phyloP scores from a whole-genome alignment of 2,888 invertebrate genomes.

The Laspeyria flexula region DNA sequence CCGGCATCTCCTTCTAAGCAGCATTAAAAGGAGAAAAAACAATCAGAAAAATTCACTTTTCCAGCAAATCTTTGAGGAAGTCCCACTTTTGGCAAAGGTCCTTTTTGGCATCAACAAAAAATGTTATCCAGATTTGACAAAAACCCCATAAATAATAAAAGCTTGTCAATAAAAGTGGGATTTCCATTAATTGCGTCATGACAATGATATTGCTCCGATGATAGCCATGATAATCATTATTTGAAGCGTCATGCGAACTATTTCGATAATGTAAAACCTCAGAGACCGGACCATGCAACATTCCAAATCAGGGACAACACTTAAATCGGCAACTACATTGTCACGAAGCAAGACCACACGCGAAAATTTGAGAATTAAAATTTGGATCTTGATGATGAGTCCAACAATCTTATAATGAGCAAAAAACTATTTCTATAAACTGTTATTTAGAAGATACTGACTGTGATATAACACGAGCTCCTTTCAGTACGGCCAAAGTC shows the following conservation, averaged over 20 bases:
- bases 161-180: slow-evolving; percentile 60
- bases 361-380: slow-evolving; percentile 47
- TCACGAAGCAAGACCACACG: slow-evolving; percentile 83
- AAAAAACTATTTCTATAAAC: not conserved
- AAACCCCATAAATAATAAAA: slow-evolving; percentile 1
- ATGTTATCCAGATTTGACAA: not conserved
- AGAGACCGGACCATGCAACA: slow-evolving; percentile 77
- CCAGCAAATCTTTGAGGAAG: slow-evolving; percentile 49
- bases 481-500: no score
- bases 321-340: slow-evolving; percentile 84
- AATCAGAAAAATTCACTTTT: slow-evolving; percentile 46
- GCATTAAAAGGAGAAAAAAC: slow-evolving; percentile 76
- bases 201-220: slow-evolving; percentile 83
- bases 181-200: slow-evolving; percentile 81
- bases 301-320: slow-evolving; percentile 77
- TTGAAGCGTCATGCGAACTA: slow-evolving; percentile 79
- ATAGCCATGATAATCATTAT: slow-evolving; percentile 80
- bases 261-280: slow-evolving; percentile 43
- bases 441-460: no score
- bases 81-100: slow-evolving; percentile 45
- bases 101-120: not conserved
- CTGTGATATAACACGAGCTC: no score
- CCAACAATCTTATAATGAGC: slow-evolving; percentile 5
- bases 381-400: slow-evolving; percentile 49
- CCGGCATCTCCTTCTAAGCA: slow-evolving; percentile 83